Evolutionary conservation across 64 coral and sea anemone species (phyloP).

Genomic region (Pachyseris speciosa): DNA sequence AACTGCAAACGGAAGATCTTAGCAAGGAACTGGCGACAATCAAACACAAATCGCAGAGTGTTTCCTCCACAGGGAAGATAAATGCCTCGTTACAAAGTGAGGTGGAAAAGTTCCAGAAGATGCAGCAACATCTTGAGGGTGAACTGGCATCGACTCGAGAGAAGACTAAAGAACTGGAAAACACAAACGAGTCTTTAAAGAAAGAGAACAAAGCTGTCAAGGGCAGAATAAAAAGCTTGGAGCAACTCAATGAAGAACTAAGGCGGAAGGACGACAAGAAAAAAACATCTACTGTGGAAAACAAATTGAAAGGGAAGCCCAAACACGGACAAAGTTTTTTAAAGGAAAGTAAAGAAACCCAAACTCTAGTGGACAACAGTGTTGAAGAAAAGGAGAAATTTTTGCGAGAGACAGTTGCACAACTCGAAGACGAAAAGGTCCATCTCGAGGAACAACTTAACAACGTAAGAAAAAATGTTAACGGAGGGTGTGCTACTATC

Average conservation of each 20-base stretch:
- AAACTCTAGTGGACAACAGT: background rate
- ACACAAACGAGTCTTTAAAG: constrained; percentile 39
- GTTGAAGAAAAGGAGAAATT: background rate
- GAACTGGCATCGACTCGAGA: constrained; percentile 35
- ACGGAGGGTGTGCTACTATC: background rate
- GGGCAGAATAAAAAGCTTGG: constrained; percentile 14
- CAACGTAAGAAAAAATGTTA: background rate
- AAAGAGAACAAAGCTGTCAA: constrained; percentile 68
- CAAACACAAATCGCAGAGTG: background rate
- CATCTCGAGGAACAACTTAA: background rate
- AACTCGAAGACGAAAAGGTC: constrained; percentile 15
- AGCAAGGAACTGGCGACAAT: constrained; percentile 22
- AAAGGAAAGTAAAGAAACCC: constrained; percentile 19
- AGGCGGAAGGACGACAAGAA: background rate
- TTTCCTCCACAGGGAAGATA: background rate
- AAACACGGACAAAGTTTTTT: background rate
- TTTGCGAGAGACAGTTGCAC: constrained; percentile 10
- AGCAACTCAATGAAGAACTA: constrained; percentile 29
- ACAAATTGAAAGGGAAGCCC: background rate
- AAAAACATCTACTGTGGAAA: background rate
- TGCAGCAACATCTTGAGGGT: constrained; percentile 37
- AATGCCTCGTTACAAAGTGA: constrained; percentile 69
- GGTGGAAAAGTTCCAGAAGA: constrained; percentile 68
- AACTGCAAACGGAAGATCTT: background rate
- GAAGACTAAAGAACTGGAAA: constrained; percentile 60